phyloP scores from a whole-genome alignment of 2,888 invertebrate species.

The Microctonus hyperodae region DNA sequence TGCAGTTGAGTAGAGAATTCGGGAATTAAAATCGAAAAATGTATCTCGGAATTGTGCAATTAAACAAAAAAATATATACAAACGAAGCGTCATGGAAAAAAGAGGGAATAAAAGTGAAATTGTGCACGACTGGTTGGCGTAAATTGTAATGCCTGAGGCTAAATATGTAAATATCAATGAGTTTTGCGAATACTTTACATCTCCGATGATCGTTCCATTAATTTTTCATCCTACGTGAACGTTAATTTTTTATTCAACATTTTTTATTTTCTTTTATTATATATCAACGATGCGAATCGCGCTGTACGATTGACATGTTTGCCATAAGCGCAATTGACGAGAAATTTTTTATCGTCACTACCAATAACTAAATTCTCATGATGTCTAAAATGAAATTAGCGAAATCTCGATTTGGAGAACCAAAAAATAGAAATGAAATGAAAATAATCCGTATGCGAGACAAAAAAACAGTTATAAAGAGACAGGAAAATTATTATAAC shows the following conservation, averaged over 20 bases:
- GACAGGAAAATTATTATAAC: not conserved
- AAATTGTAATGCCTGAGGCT: slow-evolving; percentile 13
- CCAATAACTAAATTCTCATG: not conserved
- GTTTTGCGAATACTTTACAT: slow-evolving; percentile 21
- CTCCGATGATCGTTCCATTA: not conserved
- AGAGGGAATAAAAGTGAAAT: slow-evolving; percentile 3
- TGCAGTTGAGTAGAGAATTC: not conserved
- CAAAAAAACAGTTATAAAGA: not conserved
- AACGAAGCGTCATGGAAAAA: not conserved
- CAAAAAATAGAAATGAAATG: not conserved
- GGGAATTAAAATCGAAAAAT: not conserved
- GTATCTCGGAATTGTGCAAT: not conserved
- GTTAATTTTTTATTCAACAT: not conserved
- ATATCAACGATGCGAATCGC: slow-evolving; percentile 1
- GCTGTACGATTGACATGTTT: not conserved
- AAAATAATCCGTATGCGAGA: not conserved
- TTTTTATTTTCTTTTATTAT: not conserved
- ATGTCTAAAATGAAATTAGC: not conserved
- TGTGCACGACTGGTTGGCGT: not conserved
- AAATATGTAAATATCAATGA: slow-evolving; percentile 20
- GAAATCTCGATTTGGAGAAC: slow-evolving; percentile 7
- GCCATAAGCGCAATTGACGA: not conserved
- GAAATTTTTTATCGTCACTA: not conserved
- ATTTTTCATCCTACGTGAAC: no score
- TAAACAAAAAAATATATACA: slow-evolving; percentile 1